Evolutionary conservation across 1,140 invertebrate species (phyloP), one percentile per base, ranked within the genome.

Genomic region (Lethocerus indicus): DNA sequence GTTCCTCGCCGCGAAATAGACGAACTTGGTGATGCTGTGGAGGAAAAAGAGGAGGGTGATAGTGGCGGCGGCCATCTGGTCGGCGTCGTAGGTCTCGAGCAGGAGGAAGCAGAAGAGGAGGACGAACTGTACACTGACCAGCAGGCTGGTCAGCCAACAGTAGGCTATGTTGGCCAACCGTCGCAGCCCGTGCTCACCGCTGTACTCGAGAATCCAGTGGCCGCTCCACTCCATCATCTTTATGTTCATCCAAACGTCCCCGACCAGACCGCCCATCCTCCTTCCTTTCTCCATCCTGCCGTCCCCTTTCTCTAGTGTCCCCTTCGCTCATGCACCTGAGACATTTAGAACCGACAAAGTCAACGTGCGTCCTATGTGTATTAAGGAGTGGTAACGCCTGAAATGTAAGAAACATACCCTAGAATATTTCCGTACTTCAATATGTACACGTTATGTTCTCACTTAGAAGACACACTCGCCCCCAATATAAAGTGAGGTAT

Each of bases 231-330:
- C 79, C 76, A 87, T 84, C 28, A 85, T 59, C 54, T 73, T 72
- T 55, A 87, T 83, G 54, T 85, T 83, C 24, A 83, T 82, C 77
- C 83, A 76, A 51, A 87, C 65, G 62, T 87, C 83, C 57, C 80
- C 76, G 65, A 86, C 82, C 27, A 87, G 75, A 63, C 83, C 83
- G 50, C 66, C 61, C 45, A 65, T 63, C 58, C 72, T 73, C 51
- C 69, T 66, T n/a, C n/a, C n/a, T 61, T 71, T 72, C 69, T 73
- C 71, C 67, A 71, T 74, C 67, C 71, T 59, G 24, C 2, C n/a
- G n/a, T n/a, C n/a, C n/a, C n/a, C n/a, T n/a, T n/a, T n/a, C n/a
- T n/a, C n/a, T n/a, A n/a, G n/a, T n/a, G n/a, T n/a, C n/a, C n/a
- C n/a, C n/a, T n/a, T n/a, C n/a, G n/a, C n/a, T n/a, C n/a, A n/a